Conservation (phyloP, 2,797 vertebrate species). For the Eidolon dupreanum region DNA sequence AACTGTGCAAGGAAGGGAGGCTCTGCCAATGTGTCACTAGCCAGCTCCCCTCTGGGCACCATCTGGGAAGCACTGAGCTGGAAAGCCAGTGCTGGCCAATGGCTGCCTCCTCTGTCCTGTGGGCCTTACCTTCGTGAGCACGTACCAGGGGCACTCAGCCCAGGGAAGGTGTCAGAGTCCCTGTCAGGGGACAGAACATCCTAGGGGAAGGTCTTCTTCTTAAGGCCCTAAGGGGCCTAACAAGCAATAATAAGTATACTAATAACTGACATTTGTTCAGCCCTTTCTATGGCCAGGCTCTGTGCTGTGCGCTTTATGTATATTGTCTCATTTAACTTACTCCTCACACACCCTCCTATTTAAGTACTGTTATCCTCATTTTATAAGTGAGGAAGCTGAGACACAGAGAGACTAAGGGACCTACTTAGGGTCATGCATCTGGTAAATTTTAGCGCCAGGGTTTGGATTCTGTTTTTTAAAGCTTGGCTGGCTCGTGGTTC, state of each 20-base stretch:
- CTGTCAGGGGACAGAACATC: neutral
- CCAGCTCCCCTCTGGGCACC: conserved; percentile 83
- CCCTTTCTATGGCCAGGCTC: neutral
- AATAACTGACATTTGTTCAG: neutral
- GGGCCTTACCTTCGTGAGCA: neutral
- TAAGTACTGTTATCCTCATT: neutral
- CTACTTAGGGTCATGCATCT: neutral
- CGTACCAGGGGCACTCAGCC: neutral
- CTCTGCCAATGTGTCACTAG: conserved; percentile 79
- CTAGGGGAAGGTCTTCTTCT: neutral
- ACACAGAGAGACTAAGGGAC: neutral
- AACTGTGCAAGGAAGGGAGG: conserved; percentile 80
- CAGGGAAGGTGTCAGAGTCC: neutral
- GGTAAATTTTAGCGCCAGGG: neutral
- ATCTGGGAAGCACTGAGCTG: conserved; percentile 82
- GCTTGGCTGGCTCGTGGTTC: neutral
- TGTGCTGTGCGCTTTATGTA: neutral
- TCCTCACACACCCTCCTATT: neutral
- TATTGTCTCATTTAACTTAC: neutral
- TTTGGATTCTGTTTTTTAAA: neutral
- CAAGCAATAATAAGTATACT: too few relatives aligned
- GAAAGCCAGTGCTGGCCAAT: neutral
- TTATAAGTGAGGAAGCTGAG: neutral
- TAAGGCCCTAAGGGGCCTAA: neutral
- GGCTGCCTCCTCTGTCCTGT: neutral